Conservation (phyloP, 2,113 vertebrate species). For the Gasterosteus aculeatus region DNA sequence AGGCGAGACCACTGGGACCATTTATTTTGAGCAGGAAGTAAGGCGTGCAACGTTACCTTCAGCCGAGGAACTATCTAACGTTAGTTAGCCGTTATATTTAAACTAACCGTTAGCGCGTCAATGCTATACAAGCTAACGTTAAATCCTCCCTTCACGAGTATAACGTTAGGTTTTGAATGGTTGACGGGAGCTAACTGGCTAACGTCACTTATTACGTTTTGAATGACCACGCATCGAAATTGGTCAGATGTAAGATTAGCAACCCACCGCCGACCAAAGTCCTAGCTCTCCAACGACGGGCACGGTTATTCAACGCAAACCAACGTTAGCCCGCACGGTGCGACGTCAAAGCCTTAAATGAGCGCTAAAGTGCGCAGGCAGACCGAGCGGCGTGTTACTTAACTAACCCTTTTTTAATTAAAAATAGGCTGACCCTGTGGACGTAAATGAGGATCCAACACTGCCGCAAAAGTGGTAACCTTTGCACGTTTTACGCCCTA, state of each 20-base stretch:
- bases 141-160: neutral
- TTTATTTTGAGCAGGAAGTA: slow-evolving; percentile 81
- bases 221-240: neutral
- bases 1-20: slow-evolving; percentile 72
- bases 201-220: neutral
- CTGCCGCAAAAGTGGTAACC: slow-evolving; percentile 6
- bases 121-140: slow-evolving; percentile 53
- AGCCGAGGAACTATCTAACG: neutral
- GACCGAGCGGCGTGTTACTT: no score
- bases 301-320: neutral
- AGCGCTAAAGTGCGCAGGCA: neutral
- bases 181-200: neutral
- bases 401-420: neutral
- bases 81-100: neutral
- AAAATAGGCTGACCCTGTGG: neutral
- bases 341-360: neutral
- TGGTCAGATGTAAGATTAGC: no score
- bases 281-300: no score
- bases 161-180: neutral
- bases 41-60: neutral
- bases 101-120: neutral
- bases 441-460: neutral
- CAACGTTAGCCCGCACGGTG: neutral
- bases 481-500: slow-evolving; percentile 20
- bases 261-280: fast-evolving